phyloP scores from a whole-genome alignment of 1,140 invertebrate species.

The Copidosoma floridanum region DNA sequence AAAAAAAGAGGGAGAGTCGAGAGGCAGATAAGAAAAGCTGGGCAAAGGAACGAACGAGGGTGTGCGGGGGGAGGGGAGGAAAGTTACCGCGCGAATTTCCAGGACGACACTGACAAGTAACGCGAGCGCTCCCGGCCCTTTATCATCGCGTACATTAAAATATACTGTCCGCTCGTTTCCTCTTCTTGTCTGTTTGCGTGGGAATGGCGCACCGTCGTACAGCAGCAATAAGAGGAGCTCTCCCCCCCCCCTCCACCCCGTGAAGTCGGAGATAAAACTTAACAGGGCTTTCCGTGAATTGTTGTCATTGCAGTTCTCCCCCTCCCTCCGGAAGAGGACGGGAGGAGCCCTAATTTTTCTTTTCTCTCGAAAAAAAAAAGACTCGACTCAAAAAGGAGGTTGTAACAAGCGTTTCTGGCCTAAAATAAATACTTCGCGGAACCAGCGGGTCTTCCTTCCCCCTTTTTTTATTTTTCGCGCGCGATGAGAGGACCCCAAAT shows the following conservation, averaged over 20 bases:
- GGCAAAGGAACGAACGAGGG: too few relatives aligned
- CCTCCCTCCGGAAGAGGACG: too few relatives aligned
- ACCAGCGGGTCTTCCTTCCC: too few relatives aligned
- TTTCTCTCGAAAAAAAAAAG: too few relatives aligned
- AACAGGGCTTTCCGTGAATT: conserved; percentile 21
- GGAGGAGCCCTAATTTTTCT: too few relatives aligned
- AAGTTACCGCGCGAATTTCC: conserved; percentile 26
- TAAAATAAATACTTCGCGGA: too few relatives aligned
- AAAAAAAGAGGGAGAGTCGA: background rate
- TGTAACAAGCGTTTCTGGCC: too few relatives aligned
- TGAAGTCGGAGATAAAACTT: conserved; percentile 23
- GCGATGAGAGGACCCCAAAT: too few relatives aligned
- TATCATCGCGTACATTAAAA: conserved; percentile 29
- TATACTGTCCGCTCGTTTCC: conserved; percentile 14
- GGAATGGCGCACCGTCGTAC: background rate
- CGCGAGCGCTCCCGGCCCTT: conserved; percentile 26
- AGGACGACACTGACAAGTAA: conserved; percentile 28
- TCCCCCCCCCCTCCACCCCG: too few relatives aligned
- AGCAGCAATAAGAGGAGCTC: background rate
- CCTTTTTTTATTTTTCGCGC: conserved; percentile 3
- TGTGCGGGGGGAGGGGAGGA: background rate
- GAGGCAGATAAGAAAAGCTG: too few relatives aligned
- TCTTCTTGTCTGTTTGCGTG: background rate
- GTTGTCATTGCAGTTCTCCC: conserved; percentile 7
- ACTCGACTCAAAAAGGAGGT: too few relatives aligned